Evolutionary conservation across 2,113 vertebrate species (phyloP).

Genomic region (Pelecanus crispus): DNA sequence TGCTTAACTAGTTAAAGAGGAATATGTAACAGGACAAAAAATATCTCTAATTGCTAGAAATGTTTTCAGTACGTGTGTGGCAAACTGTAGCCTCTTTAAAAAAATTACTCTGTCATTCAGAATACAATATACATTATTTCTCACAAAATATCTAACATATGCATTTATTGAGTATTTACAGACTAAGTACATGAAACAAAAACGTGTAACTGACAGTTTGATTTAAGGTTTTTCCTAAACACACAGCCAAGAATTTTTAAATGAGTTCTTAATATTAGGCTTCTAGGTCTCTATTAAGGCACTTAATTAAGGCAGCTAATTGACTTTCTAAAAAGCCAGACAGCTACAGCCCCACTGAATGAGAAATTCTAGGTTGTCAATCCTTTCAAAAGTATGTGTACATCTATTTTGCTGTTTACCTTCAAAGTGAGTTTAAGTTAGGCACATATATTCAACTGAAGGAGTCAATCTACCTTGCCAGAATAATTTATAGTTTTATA

Average conservation of each 20-base stretch:
- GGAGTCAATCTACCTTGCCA: not conserved
- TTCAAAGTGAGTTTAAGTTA: not conserved
- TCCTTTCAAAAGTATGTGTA: not conserved
- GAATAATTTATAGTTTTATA: not conserved
- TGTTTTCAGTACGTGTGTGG: not conserved
- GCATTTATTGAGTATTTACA: not conserved
- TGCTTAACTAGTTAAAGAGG: too few relatives aligned
- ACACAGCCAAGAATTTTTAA: not conserved
- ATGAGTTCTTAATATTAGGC: not conserved
- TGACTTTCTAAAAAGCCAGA: not conserved
- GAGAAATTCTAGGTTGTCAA: not conserved
- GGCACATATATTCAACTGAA: not conserved
- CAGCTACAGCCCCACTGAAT: not conserved
- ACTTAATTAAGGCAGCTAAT: not conserved
- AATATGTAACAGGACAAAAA: not conserved
- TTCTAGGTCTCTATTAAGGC: not conserved
- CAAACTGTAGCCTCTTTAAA: not conserved
- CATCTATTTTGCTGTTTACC: not conserved
- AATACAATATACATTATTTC: not conserved
- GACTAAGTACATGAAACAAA: not conserved
- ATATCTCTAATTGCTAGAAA: not conserved
- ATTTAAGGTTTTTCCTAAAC: not conserved
- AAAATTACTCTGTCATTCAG: not conserved
- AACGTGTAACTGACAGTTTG: not conserved
- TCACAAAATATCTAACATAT: not conserved